Evolutionary conservation across 1,140 invertebrate species (phyloP).

Genomic region (Pantala flavescens): DNA sequence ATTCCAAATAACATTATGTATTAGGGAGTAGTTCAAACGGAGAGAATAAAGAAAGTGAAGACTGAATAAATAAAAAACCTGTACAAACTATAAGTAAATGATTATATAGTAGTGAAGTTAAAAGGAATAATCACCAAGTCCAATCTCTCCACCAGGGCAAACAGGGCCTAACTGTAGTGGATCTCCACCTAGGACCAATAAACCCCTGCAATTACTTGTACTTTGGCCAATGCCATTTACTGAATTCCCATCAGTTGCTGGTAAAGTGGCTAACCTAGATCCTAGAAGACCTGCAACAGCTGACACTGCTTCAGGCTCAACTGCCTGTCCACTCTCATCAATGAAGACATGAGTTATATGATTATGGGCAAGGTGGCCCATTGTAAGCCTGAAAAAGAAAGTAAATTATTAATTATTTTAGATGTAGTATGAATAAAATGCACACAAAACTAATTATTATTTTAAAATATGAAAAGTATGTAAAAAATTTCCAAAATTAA

Average conservation of each 20-base stretch:
- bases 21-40: too few relatives aligned
- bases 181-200: conserved; percentile 78
- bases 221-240: not conserved
- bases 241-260: not conserved
- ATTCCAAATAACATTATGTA: too few relatives aligned
- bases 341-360: conserved; percentile 30
- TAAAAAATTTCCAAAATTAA: too few relatives aligned
- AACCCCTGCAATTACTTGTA: conserved; percentile 27
- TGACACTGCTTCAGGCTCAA: conserved; percentile 73
- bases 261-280: not conserved
- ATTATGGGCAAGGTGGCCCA: not conserved
- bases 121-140: conserved; percentile 58
- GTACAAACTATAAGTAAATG: too few relatives aligned
- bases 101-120: conserved; percentile 29
- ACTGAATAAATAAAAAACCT: too few relatives aligned
- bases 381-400: not conserved
- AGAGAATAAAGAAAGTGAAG: too few relatives aligned
- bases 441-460: too few relatives aligned
- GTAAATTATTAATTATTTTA: not conserved
- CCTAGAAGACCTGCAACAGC: not conserved
- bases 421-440: too few relatives aligned
- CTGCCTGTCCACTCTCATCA: conserved; percentile 85
- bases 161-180: conserved; percentile 83
- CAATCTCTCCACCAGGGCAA: conserved; percentile 51
- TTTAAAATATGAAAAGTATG: too few relatives aligned